Percentiles rank a stretch among this genome's conserved stretches.
Evolutionary conservation across 2,113 vertebrate genomes (phyloP).

Genomic region (Bucco capensis): DNA sequence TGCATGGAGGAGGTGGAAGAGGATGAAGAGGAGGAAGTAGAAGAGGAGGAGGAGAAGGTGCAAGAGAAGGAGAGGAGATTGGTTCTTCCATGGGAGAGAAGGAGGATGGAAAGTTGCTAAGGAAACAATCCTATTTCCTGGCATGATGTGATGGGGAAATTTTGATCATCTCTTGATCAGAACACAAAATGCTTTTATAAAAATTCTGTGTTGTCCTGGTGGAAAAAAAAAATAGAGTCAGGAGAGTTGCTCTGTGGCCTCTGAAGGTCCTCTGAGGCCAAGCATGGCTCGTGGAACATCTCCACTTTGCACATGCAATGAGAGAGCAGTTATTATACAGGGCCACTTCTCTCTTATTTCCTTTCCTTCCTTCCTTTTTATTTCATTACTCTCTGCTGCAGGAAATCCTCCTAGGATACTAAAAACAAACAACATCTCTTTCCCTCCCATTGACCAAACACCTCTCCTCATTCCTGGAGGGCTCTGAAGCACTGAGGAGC

Average conservation of each 20-base stretch:
- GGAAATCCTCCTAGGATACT: not conserved
- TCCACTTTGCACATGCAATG: not conserved
- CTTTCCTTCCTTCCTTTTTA: not conserved
- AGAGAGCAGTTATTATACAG: not conserved
- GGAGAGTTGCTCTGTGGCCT: not conserved
- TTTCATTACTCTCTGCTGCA: not conserved
- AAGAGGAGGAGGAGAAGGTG: not conserved
- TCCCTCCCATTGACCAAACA: not conserved
- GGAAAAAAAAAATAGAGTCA: not conserved
- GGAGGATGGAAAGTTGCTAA: not conserved
- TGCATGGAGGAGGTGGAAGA: not conserved
- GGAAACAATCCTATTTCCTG: not conserved
- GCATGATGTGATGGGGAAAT: not conserved
- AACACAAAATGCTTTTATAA: not conserved
- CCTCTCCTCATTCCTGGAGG: not conserved
- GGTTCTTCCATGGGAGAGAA: not conserved
- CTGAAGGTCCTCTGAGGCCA: not conserved
- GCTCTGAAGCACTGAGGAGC: not conserved
- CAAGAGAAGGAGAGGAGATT: not conserved
- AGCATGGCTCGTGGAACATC: not conserved
- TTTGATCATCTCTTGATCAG: not conserved
- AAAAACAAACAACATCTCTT: not conserved
- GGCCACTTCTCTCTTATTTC: not conserved
- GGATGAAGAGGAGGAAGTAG: not conserved
- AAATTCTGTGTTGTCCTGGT: not conserved